Evolutionary conservation across 2,113 vertebrate genomes (phyloP), one percentile per base, ranked within the genome.

Genomic region (Takifugu flavidus): DNA sequence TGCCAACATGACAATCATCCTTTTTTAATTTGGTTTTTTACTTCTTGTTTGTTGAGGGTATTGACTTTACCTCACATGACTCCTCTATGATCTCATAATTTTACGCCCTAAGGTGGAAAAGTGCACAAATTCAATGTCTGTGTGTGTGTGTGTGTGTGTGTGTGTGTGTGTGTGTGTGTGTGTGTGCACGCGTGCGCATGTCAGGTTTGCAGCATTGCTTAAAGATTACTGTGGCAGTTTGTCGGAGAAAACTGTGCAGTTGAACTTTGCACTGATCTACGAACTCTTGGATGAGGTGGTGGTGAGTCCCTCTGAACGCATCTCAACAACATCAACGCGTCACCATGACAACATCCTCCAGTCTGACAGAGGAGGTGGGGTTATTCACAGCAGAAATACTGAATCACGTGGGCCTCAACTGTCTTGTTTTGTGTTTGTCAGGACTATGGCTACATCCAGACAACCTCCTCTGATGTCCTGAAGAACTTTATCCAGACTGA

Each of bases 401-500:
- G 8, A 51, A 27, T 26, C 8, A 12, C 13, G n/a, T 49, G 47
- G 7, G 47, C 47, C 27, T 26, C 25, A 7, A 5, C 25, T 26
- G 25, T 26, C 3, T 31, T 31, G 52, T 27, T 25, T 10, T 72
- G 4, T 63, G 46, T 55, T 5, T 49, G 0, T 34, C 70, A 96
- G 95, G 95, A 96, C 76, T 93, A 91, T 2, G 95, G 95, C 5
- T 93, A 94, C 20, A 68, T 96, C 47, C 95, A 96, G 86, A 94
- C 92, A 0, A 94, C 92, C 0, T 92, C 94, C 45, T 93, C 88
- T 0, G 95, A 96, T 5, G 83, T 96, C 49, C 87, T 97, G 77
- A 93, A 92, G 76, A 95, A 94, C 76, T 94, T 95, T 79, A 92
- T 96, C 77, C 95, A 97, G 82, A 92, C 88, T 0, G 93, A 96